A percentile compares a stretch with the other conserved stretches of the same genome.
These are phyloP conservation scores for Forpus xanthops DNA, from an alignment of 2,797 vertebrate species.

Conservation along the genomic window DNA sequence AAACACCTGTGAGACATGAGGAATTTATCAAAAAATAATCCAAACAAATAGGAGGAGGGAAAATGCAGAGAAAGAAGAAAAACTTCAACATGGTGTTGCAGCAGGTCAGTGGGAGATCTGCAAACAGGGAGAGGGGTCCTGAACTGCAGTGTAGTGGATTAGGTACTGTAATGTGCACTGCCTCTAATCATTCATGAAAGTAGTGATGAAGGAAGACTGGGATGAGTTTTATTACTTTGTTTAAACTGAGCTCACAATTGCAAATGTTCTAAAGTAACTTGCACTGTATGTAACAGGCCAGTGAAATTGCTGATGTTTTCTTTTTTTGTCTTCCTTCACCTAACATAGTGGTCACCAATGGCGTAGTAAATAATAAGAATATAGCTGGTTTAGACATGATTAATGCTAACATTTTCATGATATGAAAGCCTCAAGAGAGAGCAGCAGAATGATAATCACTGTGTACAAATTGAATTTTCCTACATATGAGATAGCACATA, in stretches of 20 bases:
- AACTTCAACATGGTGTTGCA: not conserved
- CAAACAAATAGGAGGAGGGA: not conserved
- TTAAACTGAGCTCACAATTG: not conserved
- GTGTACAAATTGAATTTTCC: not conserved
- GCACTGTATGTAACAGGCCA: not conserved
- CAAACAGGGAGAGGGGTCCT: not conserved
- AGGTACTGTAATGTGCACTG: not conserved
- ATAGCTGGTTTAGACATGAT: not conserved
- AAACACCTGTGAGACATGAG: not conserved
- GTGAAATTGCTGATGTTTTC: not conserved
- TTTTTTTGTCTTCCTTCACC: not conserved
- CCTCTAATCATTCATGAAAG: not conserved
- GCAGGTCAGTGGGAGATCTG: not conserved
- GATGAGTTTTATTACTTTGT: not conserved
- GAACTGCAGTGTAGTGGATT: not conserved
- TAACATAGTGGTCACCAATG: fast-evolving
- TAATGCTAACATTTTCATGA: not conserved
- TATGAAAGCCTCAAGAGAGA: not conserved
- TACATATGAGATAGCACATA: not conserved
- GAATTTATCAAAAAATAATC: not conserved
- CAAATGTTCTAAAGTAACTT: not conserved
- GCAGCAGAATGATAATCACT: not conserved
- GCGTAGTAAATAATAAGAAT: not conserved
- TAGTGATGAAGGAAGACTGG: not conserved
- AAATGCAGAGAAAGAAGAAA: not conserved